Evolutionary conservation across 2,797 vertebrate species (phyloP).

Genomic region (Rhabdophis nuchalis): DNA sequence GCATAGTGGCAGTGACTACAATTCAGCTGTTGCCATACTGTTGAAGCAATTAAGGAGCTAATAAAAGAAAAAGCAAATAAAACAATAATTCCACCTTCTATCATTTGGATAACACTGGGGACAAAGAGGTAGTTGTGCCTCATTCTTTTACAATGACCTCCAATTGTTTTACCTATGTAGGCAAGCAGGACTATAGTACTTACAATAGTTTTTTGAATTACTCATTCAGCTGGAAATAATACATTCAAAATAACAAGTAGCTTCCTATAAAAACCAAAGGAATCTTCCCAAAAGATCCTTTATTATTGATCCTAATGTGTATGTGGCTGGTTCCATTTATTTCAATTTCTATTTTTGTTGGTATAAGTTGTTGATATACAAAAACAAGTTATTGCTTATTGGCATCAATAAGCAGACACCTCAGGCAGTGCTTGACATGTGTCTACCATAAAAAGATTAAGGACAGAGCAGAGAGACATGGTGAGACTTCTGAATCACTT

Average conservation of each 20-base stretch:
- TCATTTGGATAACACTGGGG: neutral
- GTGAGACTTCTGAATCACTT: neutral
- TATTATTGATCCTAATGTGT: neutral
- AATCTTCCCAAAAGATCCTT: neutral
- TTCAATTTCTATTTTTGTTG: neutral
- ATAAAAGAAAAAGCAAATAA: neutral
- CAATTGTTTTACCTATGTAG: neutral
- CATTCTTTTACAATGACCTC: neutral
- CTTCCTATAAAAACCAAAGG: neutral
- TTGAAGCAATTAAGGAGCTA: neutral
- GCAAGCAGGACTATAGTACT: neutral
- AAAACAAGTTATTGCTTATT: neutral
- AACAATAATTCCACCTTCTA: neutral
- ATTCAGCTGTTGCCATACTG: neutral
- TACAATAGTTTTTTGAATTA: neutral
- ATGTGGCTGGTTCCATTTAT: neutral
- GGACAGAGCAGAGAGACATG: conserved; percentile 9
- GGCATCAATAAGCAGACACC: accelerated
- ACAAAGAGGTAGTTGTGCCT: neutral
- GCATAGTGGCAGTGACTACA: neutral
- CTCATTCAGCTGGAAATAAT: neutral
- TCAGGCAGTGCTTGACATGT: neutral
- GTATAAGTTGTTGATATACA: neutral
- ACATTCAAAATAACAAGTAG: neutral
- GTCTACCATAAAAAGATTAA: conserved; percentile 23